Percentiles rank a stretch among this genome's conserved stretches.
Conservation (phyloP, 1,140 invertebrate species). For the Microplitis mediator region DNA sequence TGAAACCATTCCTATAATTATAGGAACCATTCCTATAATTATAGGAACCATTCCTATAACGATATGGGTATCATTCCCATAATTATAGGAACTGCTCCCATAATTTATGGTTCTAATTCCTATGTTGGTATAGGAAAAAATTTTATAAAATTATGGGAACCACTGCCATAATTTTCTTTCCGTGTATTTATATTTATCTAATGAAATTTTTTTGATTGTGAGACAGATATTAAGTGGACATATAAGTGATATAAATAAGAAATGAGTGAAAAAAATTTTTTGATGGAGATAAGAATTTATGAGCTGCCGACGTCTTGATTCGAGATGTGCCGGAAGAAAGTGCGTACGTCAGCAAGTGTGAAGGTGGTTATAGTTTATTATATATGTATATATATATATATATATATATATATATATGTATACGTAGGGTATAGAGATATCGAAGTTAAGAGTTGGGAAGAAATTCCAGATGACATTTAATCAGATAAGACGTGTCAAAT, state of each 20-base stretch:
- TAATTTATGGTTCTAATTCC: too few species aligned
- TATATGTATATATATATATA: not conserved
- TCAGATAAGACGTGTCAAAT: constrained; percentile 18
- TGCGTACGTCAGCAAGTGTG: constrained; percentile 30
- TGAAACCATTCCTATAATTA: too few species aligned
- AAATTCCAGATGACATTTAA: constrained; percentile 17
- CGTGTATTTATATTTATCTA: too few species aligned
- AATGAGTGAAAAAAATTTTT: not conserved
- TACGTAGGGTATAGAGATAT: not conserved
- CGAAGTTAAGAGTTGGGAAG: not conserved
- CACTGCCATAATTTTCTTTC: too few species aligned
- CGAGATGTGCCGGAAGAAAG: constrained; percentile 28
- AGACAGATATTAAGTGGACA: too few species aligned
- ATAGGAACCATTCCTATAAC: too few species aligned
- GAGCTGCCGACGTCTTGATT: not conserved
- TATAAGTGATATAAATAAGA: not conserved
- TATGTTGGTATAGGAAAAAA: too few species aligned
- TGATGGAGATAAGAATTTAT: not conserved
- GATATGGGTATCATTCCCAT: too few species aligned
- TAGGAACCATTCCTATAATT: too few species aligned
- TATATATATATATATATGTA: not conserved
- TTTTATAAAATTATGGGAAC: too few species aligned
- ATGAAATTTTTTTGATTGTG: too few species aligned
- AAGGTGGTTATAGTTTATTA: not conserved
- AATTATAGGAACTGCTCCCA: too few species aligned